These are phyloP conservation scores for Anomalospiza imberbis DNA, from an alignment of 2,797 vertebrate species.

Conservation along the genomic window DNA sequence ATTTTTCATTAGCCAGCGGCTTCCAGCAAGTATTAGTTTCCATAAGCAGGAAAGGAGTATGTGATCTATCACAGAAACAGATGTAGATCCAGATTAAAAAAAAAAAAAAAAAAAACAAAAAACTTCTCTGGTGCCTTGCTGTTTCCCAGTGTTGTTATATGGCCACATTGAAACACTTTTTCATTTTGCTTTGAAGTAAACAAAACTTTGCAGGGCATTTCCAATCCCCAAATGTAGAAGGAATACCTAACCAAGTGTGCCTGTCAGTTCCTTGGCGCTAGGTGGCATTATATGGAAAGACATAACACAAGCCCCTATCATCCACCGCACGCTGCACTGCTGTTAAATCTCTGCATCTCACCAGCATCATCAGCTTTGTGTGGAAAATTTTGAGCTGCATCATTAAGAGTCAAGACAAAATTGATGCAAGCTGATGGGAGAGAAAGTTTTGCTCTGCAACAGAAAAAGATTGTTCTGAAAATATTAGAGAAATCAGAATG, in stretches of 20 bases:
- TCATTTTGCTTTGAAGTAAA: background rate
- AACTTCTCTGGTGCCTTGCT: background rate
- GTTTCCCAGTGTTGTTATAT: background rate
- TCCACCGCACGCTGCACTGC: background rate
- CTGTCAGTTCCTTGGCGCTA: conserved; percentile 9
- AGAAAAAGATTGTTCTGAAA: background rate
- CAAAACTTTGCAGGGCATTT: background rate
- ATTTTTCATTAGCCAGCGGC: background rate
- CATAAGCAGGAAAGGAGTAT: background rate
- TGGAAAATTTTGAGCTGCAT: background rate
- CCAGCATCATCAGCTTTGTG: background rate
- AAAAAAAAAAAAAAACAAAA: too few species aligned
- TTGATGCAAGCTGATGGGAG: background rate
- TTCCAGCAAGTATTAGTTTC: background rate
- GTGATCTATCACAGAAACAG: background rate
- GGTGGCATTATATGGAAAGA: conserved; percentile 65
- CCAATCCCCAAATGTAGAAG: background rate
- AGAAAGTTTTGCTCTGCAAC: background rate
- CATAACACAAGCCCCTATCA: background rate
- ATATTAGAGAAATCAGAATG: background rate
- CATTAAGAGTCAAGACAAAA: conserved; percentile 17
- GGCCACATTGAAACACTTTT: background rate
- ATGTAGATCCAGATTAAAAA: background rate
- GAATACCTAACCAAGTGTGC: fast-evolving
- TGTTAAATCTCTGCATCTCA: background rate